Conservation (phyloP, 2,888 invertebrate genomes). For the Ischnura elegans region DNA sequence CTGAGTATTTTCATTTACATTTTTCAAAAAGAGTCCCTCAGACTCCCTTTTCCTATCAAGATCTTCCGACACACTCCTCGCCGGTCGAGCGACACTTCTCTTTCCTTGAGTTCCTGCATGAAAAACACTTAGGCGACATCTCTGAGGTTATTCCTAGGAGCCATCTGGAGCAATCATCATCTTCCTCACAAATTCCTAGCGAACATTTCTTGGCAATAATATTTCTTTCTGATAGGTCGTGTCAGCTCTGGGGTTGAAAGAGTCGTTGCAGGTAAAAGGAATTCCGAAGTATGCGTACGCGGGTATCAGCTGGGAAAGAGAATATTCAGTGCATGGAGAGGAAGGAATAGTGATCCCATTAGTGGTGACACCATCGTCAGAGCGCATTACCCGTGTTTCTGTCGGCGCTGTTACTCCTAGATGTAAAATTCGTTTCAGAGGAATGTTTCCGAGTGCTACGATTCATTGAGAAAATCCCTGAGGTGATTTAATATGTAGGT, state of each 20-base stretch:
- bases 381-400: not conserved
- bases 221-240: constrained; percentile 44
- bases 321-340: not conserved
- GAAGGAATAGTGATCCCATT: not conserved
- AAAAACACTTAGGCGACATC: not conserved
- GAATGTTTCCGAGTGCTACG: too few relatives aligned
- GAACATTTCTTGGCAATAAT: constrained; percentile 22
- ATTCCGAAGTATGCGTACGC: not conserved
- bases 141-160: not conserved
- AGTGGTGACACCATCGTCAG: not conserved
- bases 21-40: not conserved
- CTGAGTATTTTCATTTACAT: too few relatives aligned
- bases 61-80: not conserved
- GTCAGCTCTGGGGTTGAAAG: not conserved
- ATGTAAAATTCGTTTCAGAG: not conserved
- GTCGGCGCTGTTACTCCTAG: not conserved
- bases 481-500: too few relatives aligned
- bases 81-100: not conserved
- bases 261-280: not conserved
- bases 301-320: not conserved
- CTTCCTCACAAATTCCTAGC: not conserved
- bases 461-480: too few relatives aligned
- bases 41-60: not conserved
- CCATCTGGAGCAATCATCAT: not conserved
- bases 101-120: not conserved